Evolutionary conservation across 2,113 vertebrate species (phyloP), one percentile per base, ranked within the genome.

Genomic region (Genyomyrus donnyi): DNA sequence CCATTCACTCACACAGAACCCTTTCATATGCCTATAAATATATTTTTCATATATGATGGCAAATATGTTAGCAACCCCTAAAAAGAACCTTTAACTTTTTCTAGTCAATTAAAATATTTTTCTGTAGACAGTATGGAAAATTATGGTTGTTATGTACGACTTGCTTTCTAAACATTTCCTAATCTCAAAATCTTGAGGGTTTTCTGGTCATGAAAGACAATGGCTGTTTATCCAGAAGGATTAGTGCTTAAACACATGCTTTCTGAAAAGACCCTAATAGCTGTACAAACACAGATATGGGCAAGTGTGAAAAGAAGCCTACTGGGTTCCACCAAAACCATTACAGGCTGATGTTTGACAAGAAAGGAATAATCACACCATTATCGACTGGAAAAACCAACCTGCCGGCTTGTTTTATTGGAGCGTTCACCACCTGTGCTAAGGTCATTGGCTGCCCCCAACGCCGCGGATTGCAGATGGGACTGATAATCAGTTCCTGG

Each of bases 321-420:
- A 2, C 24, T 56, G 13, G 27, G 27, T 19, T 62, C 19, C 5
- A 27, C 80, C n/a, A 53, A 48, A 31, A 80, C 58, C 42, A 88
- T 88, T 70, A 58, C 21, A 31, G 39, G 35, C 13, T 85, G 52
- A 10, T 48, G 21, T 89, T 85, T 9, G 49, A 46, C 9, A 50
- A 87, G 11, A 74, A 77, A 90, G 15, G 45, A 87, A 53, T 48
- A 90, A 80, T 42, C 70, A 39, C 70, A 24, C 17, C 27, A 42
- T 83, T 52, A 53, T 83, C 48, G 21, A 90, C 50, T 52, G 62
- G 85, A 80, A 89, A 53, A 62, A 90, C 83, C 39, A 84, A 85
- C 52, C 35, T 49, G 50, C 31, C 48, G 45, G 83, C 52, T 83
- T 88, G 90, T 66, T 84, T 87, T 77, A 35, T 21, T 45, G 70